Conservation (phyloP, 2,797 vertebrate genomes). For the Manis javanica region DNA sequence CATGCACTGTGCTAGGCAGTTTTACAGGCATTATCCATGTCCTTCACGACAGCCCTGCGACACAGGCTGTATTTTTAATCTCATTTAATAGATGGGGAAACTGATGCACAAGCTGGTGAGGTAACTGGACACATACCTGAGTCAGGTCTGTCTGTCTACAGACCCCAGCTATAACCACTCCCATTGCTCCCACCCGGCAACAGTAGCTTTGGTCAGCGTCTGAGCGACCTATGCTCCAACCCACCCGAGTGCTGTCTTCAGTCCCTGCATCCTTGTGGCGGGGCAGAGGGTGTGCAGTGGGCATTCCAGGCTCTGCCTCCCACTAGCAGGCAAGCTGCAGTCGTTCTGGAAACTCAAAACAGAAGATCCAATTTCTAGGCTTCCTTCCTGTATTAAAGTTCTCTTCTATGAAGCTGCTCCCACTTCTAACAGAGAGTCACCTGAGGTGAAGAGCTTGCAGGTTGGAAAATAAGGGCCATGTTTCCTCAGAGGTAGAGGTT, state of each 20-base stretch:
- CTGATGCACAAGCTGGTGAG: not conserved
- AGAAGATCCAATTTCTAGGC: not conserved
- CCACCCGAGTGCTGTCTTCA: not conserved
- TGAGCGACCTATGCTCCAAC: not conserved
- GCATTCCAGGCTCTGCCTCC: not conserved
- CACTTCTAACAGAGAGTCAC: not conserved
- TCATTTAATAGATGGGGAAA: constrained; percentile 29
- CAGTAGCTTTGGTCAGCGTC: not conserved
- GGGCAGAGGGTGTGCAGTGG: not conserved
- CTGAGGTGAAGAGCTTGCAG: not conserved
- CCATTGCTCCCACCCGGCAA: not conserved
- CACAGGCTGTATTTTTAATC: not conserved
- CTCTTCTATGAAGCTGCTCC: not conserved
- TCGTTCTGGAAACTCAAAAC: not conserved
- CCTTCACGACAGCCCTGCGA: not conserved
- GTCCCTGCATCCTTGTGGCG: not conserved
- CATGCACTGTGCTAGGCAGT: not conserved
- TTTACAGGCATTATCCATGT: not conserved
- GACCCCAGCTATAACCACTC: not conserved
- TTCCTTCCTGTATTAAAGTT: not conserved
- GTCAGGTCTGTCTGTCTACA: not conserved
- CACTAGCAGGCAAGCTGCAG: not conserved
- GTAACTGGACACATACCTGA: not conserved
- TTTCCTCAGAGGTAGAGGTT: not conserved
- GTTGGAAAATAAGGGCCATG: not conserved